A percentile compares a stretch with the other conserved stretches of the same genome.
phyloP scores from a whole-genome alignment of 2,888 invertebrate genomes.

The Drepanosiphum platanoidis region DNA sequence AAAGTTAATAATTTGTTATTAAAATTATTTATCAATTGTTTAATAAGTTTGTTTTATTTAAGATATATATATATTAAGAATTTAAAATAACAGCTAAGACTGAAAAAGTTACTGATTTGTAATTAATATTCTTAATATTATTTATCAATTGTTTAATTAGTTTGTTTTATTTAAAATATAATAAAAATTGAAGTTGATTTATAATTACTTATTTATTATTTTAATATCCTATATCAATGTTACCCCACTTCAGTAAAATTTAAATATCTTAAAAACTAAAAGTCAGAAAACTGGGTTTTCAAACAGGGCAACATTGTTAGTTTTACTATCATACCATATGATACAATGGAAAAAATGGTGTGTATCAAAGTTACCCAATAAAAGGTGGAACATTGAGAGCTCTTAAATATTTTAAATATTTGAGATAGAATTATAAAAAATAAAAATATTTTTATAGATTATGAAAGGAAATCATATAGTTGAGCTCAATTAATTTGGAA shows the following conservation, averaged over 20 bases:
- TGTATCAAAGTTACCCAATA: neutral
- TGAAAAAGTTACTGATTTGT: too few species aligned
- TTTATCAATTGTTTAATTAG: too few species aligned
- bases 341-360: neutral
- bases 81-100: too few species aligned
- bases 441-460: neutral
- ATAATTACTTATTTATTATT: neutral
- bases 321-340: conserved; percentile 6
- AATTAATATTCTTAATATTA: too few species aligned
- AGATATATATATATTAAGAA: neutral
- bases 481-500: neutral
- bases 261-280: conserved; percentile 2
- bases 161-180: too few species aligned
- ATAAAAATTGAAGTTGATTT: neutral
- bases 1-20: too few species aligned
- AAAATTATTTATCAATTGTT: too few species aligned
- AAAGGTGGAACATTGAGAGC: neutral
- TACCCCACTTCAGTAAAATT: neutral
- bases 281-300: neutral
- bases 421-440: neutral
- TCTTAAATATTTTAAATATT: neutral
- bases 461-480: neutral
- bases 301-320: neutral
- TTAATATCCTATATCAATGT: conserved; percentile 2
- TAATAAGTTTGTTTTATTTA: too few species aligned